Percentiles rank a stretch among this genome's conserved stretches.
Conservation (phyloP, 1,140 invertebrate species). For the Orchesella cincta region DNA sequence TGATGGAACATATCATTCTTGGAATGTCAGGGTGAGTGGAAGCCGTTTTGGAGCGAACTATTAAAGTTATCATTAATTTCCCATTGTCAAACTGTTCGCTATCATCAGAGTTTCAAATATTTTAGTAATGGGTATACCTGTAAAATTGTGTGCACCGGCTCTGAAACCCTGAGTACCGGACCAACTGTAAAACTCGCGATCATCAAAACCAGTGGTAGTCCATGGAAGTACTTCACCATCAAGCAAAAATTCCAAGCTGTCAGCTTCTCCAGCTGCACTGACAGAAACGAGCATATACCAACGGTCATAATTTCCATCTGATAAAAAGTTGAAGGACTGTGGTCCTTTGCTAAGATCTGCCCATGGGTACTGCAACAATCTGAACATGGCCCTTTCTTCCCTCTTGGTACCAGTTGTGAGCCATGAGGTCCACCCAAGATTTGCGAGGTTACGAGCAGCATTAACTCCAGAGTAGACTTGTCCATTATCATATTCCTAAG, state of each 20-base stretch:
- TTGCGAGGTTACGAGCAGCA: background rate
- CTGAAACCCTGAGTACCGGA: conserved; percentile 33
- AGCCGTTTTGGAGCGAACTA: conserved; percentile 34
- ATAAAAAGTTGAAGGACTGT: conserved; percentile 31
- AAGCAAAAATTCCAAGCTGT: conserved; percentile 37
- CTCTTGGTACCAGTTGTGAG: background rate
- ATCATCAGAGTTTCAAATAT: conserved; percentile 34
- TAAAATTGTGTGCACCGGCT: conserved; percentile 31
- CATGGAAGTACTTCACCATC: conserved; percentile 40
- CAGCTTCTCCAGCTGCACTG: conserved; percentile 36
- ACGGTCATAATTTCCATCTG: conserved; percentile 21
- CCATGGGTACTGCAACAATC: conserved; percentile 42
- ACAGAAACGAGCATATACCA: conserved; percentile 40
- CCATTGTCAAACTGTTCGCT: conserved; percentile 29
- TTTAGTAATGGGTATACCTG: conserved; percentile 30
- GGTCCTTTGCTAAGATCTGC: conserved; percentile 10
- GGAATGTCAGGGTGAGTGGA: conserved; percentile 42
- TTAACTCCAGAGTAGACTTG: conserved; percentile 18
- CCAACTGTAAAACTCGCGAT: conserved; percentile 44
- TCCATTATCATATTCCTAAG: conserved; percentile 35
- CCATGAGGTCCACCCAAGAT: conserved; percentile 7
- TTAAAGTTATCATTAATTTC: conserved; percentile 29
- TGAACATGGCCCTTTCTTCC: conserved; percentile 33
- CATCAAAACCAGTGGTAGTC: conserved; percentile 38
- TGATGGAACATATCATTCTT: conserved; percentile 44